Evolutionary conservation across 2,113 vertebrate species (phyloP).

Genomic region (Tupaia chinensis): DNA sequence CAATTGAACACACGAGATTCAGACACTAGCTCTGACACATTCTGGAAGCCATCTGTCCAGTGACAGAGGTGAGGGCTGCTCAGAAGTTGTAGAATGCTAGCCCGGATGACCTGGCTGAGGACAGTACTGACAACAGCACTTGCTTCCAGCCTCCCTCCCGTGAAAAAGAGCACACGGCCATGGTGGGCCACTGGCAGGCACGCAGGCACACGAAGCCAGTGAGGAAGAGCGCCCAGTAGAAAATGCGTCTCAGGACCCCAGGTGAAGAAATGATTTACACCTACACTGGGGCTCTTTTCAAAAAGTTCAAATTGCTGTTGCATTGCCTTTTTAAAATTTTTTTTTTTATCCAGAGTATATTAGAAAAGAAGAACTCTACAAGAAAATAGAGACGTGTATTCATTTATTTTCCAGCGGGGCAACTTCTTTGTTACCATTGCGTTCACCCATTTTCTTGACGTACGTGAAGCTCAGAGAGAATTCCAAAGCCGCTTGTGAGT

Average conservation of each 20-base stretch:
- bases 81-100: no score
- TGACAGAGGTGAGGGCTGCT: background rate
- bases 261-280: background rate
- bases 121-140: background rate
- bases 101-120: background rate
- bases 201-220: background rate
- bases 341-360: no score
- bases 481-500: background rate
- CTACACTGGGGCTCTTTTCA: background rate
- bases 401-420: background rate
- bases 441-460: background rate
- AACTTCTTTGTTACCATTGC: background rate
- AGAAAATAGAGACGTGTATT: no score
- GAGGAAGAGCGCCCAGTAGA: background rate
- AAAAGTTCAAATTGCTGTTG: background rate
- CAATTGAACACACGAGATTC: background rate
- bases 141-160: background rate
- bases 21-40: background rate
- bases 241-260: accelerated
- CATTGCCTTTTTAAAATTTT: background rate
- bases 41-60: background rate
- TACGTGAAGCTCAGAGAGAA: background rate
- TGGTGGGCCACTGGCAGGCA: background rate
- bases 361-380: background rate
- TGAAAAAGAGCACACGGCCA: background rate